These are phyloP conservation scores for Myotis pilosus DNA, from an alignment of 2,797 vertebrate genomes.

Conservation along the genomic window DNA sequence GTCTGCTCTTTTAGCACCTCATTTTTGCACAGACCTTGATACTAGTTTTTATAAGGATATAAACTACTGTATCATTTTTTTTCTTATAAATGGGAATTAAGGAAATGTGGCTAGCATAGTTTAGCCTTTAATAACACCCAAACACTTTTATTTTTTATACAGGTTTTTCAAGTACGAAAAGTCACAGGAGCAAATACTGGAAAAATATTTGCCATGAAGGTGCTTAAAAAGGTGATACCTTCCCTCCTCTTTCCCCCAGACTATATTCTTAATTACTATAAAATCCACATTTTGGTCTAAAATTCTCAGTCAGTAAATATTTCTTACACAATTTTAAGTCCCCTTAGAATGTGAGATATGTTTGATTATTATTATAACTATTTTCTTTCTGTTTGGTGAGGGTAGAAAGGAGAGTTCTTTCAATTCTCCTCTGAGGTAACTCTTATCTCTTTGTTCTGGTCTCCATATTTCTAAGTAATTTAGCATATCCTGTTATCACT, in stretches of 20 bases:
- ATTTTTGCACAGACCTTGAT: background rate
- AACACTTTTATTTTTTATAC: constrained; percentile 58
- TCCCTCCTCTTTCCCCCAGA: background rate
- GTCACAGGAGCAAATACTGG: constrained; percentile 92
- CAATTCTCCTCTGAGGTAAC: background rate
- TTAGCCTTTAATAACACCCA: background rate
- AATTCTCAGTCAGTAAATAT: constrained; percentile 22
- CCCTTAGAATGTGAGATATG: constrained; percentile 10
- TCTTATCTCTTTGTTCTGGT: background rate
- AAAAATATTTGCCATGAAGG: constrained; percentile 98
- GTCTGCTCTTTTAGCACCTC: background rate
- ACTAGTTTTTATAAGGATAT: constrained; percentile 49
- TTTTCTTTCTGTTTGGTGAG: constrained; percentile 49
- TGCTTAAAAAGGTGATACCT: constrained; percentile 94
- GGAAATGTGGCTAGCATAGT: constrained; percentile 25
- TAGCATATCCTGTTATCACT: background rate
- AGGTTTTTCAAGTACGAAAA: constrained; percentile 98
- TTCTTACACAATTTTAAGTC: constrained; percentile 22
- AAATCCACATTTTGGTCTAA: constrained; percentile 49
- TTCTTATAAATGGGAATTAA: constrained; percentile 33
- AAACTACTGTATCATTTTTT: background rate
- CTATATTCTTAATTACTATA: constrained; percentile 36
- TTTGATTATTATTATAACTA: background rate
- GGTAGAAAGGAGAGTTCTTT: background rate
- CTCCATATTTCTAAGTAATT: constrained; percentile 31